A percentile compares a stretch with the other conserved stretches of the same genome.
phyloP scores from a whole-genome alignment of 64 coral and sea anemone genomes.

The Catalaphyllia jardinei region DNA sequence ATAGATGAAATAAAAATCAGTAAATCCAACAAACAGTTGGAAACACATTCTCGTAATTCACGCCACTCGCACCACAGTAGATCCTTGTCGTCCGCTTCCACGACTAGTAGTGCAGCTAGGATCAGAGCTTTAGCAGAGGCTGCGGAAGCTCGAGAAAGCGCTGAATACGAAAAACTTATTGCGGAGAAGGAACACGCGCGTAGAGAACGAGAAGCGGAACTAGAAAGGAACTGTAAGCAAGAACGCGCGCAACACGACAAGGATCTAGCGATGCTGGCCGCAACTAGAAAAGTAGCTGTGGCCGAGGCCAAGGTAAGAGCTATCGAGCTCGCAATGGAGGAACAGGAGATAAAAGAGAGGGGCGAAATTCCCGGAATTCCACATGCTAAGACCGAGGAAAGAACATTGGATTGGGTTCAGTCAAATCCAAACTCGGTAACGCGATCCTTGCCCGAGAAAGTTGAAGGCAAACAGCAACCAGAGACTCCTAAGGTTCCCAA shows the following conservation, averaged over 20 bases:
- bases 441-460: no score
- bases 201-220: no score
- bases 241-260: constrained; percentile 2
- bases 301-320: constrained; percentile 17
- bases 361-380: not conserved
- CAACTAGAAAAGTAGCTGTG: not conserved
- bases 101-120: no score
- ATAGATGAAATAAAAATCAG: no score
- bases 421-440: not conserved
- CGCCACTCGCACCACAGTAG: no score
- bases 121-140: no score
- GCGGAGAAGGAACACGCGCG: no score
- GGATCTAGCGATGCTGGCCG: constrained; percentile 16
- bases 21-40: no score
- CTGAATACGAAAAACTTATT: no score
- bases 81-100: no score
- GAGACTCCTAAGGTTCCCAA: not conserved
- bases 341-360: not conserved
- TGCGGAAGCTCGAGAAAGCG: no score
- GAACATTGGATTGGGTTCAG: not conserved
- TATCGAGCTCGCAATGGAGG: not conserved
- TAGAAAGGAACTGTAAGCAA: not conserved
- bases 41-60: no score
- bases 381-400: not conserved
- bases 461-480: not conserved